Evolutionary conservation across 2,797 vertebrate genomes (phyloP).

Genomic region (Hafferia zeledoni): DNA sequence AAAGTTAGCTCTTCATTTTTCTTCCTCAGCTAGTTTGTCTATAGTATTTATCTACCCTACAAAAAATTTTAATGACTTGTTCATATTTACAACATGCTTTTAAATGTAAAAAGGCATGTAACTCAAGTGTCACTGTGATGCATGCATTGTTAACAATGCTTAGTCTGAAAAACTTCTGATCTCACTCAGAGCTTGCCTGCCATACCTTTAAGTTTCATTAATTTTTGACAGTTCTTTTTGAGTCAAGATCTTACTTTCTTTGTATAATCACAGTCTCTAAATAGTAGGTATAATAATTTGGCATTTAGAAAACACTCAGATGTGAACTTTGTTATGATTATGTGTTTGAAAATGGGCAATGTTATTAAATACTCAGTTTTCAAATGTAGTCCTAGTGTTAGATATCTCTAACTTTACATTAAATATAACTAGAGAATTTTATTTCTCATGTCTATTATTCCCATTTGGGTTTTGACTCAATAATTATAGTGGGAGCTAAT

Average conservation of each 20-base stretch:
- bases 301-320: constrained; percentile 33
- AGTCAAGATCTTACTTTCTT: background rate
- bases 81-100: background rate
- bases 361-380: constrained; percentile 31
- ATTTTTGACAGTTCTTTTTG: background rate
- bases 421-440: background rate
- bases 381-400: background rate
- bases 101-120: background rate
- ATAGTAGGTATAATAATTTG: constrained; percentile 1
- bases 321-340: background rate
- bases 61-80: background rate
- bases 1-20: background rate
- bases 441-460: constrained; percentile 2
- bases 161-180: background rate
- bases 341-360: constrained; percentile 8
- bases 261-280: background rate
- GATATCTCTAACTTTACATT: constrained; percentile 5
- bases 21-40: background rate
- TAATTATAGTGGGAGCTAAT: background rate
- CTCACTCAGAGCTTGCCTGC: background rate
- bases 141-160: background rate
- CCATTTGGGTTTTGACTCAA: background rate
- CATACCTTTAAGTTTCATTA: background rate
- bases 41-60: background rate
- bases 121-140: background rate